Percentiles rank a stretch among this genome's conserved stretches.
Evolutionary conservation across 2,113 vertebrate genomes (phyloP).

Genomic region (Nothocercus julius): DNA sequence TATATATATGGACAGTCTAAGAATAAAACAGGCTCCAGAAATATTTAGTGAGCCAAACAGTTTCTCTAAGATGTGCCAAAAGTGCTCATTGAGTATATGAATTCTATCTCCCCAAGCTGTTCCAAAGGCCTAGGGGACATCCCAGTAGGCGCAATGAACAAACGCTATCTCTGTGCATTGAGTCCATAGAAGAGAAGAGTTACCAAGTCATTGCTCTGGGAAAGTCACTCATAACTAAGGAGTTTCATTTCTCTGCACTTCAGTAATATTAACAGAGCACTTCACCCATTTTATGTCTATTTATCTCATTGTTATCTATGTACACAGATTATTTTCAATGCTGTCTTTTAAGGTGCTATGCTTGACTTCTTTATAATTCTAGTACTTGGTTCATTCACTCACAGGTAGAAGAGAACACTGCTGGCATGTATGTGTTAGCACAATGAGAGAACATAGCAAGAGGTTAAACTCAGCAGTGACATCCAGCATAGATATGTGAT

Average conservation of each 20-base stretch:
- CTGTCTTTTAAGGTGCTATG: background rate
- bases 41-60: background rate
- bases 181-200: background rate
- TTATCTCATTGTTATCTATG: background rate
- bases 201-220: background rate
- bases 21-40: background rate
- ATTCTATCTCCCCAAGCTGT: background rate
- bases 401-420: background rate
- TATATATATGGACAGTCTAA: background rate
- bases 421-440: background rate
- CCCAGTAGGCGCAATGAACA: background rate
- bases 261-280: background rate
- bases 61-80: background rate
- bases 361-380: background rate
- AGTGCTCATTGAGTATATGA: background rate
- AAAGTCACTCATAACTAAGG: background rate
- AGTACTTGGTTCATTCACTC: background rate
- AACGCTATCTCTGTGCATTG: too few species aligned
- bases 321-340: background rate
- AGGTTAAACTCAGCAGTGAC: background rate
- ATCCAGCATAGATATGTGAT: background rate
- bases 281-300: background rate
- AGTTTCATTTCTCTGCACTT: background rate
- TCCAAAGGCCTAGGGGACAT: background rate
- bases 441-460: background rate